phyloP scores from a whole-genome alignment of 2,888 invertebrate genomes.

The Liopterus haemorrhoidalis region DNA sequence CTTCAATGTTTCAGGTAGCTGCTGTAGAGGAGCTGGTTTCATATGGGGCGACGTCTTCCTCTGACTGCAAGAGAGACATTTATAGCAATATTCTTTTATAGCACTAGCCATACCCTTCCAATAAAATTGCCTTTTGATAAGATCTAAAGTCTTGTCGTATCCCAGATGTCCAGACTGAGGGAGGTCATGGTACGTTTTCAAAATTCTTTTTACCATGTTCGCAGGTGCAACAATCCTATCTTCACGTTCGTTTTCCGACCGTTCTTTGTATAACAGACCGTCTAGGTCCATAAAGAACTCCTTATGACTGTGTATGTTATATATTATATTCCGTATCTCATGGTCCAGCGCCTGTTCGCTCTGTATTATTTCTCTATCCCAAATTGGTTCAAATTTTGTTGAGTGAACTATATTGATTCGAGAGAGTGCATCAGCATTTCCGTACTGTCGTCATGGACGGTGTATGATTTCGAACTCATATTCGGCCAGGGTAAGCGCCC shows the following conservation, averaged over 20 bases:
- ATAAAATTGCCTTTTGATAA: slow-evolving; percentile 29
- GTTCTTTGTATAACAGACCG: too few relatives aligned
- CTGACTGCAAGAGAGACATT: slow-evolving; percentile 33
- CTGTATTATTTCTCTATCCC: slow-evolving; percentile 4
- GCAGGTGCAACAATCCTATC: too few relatives aligned
- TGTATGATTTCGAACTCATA: slow-evolving; percentile 13
- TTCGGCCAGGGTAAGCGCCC: slow-evolving; percentile 20
- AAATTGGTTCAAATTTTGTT: slow-evolving; percentile 4
- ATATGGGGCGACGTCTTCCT: slow-evolving; percentile 31
- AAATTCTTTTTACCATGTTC: slow-evolving; percentile 16
- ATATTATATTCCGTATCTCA: too few relatives aligned
- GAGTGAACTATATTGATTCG: slow-evolving; percentile 1
- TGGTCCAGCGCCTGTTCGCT: slow-evolving; percentile 3
- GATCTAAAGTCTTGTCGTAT: slow-evolving; percentile 30
- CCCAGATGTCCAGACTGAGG: slow-evolving; percentile 34
- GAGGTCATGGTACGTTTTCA: slow-evolving; percentile 31
- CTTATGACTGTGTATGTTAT: too few relatives aligned
- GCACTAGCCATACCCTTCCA: slow-evolving; percentile 32
- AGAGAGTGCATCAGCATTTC: slow-evolving; percentile 12
- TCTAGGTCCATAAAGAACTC: too few relatives aligned
- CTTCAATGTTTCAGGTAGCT: slow-evolving; percentile 22
- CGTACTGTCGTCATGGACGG: slow-evolving; percentile 6
- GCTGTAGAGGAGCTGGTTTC: slow-evolving; percentile 29
- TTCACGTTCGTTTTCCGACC: too few relatives aligned
- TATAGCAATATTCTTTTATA: slow-evolving; percentile 28